Evolutionary conservation across 2,113 vertebrate genomes (phyloP), one percentile per base, ranked within the genome.

Genomic region (Catagonus wagneri): DNA sequence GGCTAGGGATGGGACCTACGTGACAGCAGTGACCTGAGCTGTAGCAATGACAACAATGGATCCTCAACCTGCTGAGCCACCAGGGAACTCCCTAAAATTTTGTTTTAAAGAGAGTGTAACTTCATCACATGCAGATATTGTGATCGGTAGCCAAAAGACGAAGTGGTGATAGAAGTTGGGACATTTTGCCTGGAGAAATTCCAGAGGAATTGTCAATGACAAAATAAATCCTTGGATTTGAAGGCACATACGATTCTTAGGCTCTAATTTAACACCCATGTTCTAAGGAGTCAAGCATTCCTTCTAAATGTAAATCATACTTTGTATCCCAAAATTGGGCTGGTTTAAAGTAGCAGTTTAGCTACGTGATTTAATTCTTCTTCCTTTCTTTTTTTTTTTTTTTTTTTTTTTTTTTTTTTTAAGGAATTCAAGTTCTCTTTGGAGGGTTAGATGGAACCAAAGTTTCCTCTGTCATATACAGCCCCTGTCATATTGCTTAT

Each of bases 351-450:
- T 63, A 22, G 83, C 39, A 95, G 2, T 50, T 74, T 32, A 88
- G 65, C 78, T 93, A 79, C 80, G 29, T 68, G n/a, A 78, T 94
- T 81, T 81, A 97, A 88, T n/a, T n/a, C n/a, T n/a, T n/a, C n/a
- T n/a, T n/a, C n/a, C n/a, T 69, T 7, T 3, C 81, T 80, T 14
- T 75, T 52, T 16, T 50, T 89, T 85, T 54, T 75, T 13, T 34
- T 75, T 69, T 7, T 3, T 86, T 80, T 14, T 75, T 52, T 16
- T 50, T 89, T 85, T 54, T 75, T 13, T 34, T 13, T 23, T 23
- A 80, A 71, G 20, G n/a, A 52, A 95, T 66, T 36, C 8, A 78
- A 88, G 76, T 88, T 22, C 54, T 80, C 23, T 83, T 60, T 83
- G 89, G 85, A 29, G 3, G 66, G 15, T n/a, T 81, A 79, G 11